These are phyloP conservation scores for Atherinosoma microstoma DNA, from an alignment of 2,797 vertebrate species.

Conservation along the genomic window DNA sequence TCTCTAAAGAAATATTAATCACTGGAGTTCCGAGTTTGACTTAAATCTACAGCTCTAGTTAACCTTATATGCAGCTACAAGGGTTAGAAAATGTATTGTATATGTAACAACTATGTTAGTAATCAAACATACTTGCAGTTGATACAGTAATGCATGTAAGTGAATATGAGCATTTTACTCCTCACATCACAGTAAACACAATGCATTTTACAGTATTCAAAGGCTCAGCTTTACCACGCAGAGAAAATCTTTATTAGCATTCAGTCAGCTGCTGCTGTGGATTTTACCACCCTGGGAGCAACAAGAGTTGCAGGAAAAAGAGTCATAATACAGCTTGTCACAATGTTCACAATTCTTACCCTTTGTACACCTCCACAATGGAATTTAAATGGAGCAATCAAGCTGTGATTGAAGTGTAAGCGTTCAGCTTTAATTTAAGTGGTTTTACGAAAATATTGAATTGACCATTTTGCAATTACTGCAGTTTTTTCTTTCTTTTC, in stretches of 20 bases:
- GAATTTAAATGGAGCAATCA: constrained; percentile 1
- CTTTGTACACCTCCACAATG: constrained; percentile 9
- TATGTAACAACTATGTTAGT: not conserved
- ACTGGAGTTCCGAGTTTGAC: not conserved
- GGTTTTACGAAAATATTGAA: not conserved
- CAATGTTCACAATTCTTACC: not conserved
- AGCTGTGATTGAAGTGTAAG: not conserved
- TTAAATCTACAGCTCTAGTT: not conserved
- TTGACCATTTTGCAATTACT: not conserved
- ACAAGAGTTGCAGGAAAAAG: constrained; percentile 20
- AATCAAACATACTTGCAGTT: no score
- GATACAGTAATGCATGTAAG: not conserved
- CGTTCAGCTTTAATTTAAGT: not conserved
- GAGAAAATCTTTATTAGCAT: constrained; percentile 21
- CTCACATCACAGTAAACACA: not conserved
- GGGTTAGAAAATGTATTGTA: not conserved
- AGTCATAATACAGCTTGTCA: constrained; percentile 15
- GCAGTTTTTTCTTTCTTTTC: not conserved
- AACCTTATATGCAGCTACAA: not conserved
- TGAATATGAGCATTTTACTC: not conserved
- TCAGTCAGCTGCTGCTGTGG: constrained; percentile 31
- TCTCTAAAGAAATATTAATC: not conserved
- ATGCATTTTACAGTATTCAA: not conserved
- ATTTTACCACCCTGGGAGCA: constrained; percentile 36
- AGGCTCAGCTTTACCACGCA: constrained; percentile 4